Evolutionary conservation across 37 sponge, comb jelly and placozoan genomes (phyloP).

Genomic region (Hormiphora californensis): DNA sequence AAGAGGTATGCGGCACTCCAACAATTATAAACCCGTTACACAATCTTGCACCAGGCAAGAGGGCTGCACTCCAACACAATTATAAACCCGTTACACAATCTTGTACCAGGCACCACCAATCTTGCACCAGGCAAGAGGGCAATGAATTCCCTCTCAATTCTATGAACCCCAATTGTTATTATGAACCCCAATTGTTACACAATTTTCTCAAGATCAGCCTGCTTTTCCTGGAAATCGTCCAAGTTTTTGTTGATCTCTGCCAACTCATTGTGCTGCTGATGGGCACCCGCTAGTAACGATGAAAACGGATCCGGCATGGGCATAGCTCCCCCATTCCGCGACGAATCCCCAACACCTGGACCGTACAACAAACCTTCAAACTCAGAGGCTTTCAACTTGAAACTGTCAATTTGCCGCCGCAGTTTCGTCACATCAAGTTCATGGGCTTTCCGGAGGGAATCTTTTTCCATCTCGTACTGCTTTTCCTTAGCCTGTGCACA

Average conservation of each 20-base stretch:
- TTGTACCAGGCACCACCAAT: too few relatives aligned
- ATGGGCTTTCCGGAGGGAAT: not conserved
- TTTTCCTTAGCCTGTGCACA: conserved; percentile 30
- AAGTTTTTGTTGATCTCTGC: conserved; percentile 31
- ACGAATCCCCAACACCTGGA: not conserved
- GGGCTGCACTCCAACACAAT: too few relatives aligned
- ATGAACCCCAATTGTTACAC: too few relatives aligned
- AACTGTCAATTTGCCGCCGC: conserved; percentile 6
- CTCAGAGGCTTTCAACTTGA: conserved; percentile 38
- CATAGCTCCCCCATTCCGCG: not conserved
- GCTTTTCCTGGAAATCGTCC: conserved; percentile 52
- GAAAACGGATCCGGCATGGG: conserved; percentile 40
- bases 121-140: too few relatives aligned
- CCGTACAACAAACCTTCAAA: conserved; percentile 20
- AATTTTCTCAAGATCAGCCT: conserved; percentile 38
- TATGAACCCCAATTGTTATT: too few relatives aligned
- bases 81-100: too few relatives aligned
- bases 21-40: too few relatives aligned
- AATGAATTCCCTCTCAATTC: too few relatives aligned
- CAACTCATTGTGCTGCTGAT: conserved; percentile 27
- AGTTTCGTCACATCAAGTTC: conserved; percentile 43
- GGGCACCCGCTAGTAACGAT: not conserved
- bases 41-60: too few relatives aligned
- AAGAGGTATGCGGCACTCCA: too few relatives aligned
- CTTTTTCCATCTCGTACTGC: conserved; percentile 32